A percentile compares a stretch with the other conserved stretches of the same genome.
These are phyloP conservation scores for Drosophila repletoides DNA, from an alignment of 1,140 invertebrate species.

Conservation along the genomic window DNA sequence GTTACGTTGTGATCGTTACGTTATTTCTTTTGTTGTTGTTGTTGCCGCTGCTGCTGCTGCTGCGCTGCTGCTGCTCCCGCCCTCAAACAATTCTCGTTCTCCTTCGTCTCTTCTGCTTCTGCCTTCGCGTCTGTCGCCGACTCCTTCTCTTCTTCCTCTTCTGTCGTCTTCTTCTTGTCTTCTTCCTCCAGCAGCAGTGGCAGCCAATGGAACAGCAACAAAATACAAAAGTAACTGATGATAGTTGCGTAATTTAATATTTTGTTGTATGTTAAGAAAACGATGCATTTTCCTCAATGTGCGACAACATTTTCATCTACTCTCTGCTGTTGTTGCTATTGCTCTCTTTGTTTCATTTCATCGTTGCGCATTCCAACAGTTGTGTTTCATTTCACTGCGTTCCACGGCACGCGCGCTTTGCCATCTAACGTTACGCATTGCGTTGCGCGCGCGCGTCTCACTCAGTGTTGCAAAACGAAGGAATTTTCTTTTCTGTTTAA, in stretches of 20 bases:
- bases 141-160: conserved; percentile 27
- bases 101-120: conserved; percentile 18
- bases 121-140: conserved; percentile 18
- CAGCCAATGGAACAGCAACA: conserved; percentile 56
- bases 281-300: conserved; percentile 79
- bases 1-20: conserved; percentile 41
- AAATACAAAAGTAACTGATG: conserved; percentile 82
- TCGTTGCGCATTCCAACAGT: conserved; percentile 39
- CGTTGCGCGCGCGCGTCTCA: conserved; percentile 38
- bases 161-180: conserved; percentile 34
- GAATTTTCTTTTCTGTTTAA: conserved; percentile 1
- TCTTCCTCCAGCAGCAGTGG: conserved; percentile 69
- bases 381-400: conserved; percentile 50
- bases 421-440: conserved; percentile 55
- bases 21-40: conserved; percentile 23
- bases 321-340: conserved; percentile 7
- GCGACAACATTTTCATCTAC: conserved; percentile 57
- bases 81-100: conserved; percentile 10
- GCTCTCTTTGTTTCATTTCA: conserved; percentile 29
- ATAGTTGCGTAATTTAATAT: conserved; percentile 81
- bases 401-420: conserved; percentile 47
- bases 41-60: conserved; percentile 22
- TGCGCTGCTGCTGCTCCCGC: conserved; percentile 26
- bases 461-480: conserved; percentile 47
- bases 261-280: conserved; percentile 81